Conservation (phyloP, 2,113 vertebrate genomes). For the Procapra przewalskii region DNA sequence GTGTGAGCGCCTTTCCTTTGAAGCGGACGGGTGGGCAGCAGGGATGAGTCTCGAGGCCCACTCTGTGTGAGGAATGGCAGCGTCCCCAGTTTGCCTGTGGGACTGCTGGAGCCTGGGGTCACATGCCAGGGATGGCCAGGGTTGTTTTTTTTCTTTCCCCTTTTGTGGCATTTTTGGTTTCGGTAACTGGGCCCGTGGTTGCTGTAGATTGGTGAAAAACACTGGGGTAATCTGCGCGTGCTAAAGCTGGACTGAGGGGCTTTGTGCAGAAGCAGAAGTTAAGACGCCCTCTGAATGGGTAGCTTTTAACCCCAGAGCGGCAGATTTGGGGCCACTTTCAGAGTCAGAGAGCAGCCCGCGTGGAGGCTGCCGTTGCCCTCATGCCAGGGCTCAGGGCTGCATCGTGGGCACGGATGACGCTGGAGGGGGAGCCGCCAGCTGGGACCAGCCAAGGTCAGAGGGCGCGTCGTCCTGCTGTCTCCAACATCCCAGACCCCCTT, state of each 20-base stretch:
- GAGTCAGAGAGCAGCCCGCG: neutral
- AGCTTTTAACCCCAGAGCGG: neutral
- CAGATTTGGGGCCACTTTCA: neutral
- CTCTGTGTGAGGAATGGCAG: neutral
- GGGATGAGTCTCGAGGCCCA: neutral
- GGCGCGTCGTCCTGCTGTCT: neutral
- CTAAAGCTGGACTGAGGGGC: neutral
- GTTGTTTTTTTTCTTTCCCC: neutral
- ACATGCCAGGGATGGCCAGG: neutral
- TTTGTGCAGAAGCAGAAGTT: neutral
- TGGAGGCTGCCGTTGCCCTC: neutral
- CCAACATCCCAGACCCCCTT: neutral
- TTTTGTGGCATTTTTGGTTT: neutral
- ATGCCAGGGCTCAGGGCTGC: rapidly evolving
- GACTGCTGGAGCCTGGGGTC: neutral
- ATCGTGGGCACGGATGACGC: neutral
- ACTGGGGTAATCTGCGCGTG: rapidly evolving
- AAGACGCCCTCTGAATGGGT: rapidly evolving
- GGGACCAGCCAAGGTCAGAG: neutral
- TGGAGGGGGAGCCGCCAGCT: neutral
- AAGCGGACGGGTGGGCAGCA: neutral
- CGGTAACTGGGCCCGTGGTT: neutral
- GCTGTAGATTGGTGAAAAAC: neutral
- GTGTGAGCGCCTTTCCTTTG: neutral
- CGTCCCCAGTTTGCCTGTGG: neutral